These are phyloP conservation scores for Okapia johnstoni DNA, from an alignment of 2,113 vertebrate species.

Conservation along the genomic window DNA sequence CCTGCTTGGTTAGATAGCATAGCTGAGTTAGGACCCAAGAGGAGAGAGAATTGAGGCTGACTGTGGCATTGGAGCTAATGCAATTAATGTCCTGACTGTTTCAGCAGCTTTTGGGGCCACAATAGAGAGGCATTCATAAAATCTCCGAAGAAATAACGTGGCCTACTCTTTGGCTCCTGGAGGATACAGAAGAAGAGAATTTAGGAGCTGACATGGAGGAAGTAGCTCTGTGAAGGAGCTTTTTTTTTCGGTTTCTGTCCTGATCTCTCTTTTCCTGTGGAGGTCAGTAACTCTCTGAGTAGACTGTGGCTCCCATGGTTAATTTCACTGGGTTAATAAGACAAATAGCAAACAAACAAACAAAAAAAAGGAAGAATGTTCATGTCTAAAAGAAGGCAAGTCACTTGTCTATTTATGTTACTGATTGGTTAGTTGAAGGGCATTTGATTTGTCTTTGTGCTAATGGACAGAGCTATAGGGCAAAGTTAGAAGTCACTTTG, in stretches of 20 bases:
- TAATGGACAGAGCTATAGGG: background rate
- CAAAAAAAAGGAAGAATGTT: background rate
- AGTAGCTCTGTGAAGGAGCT: background rate
- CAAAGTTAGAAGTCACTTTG: background rate
- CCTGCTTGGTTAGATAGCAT: background rate
- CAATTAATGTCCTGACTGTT: background rate
- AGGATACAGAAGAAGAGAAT: background rate
- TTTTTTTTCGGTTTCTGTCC: background rate
- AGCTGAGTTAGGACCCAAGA: background rate
- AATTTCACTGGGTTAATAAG: background rate
- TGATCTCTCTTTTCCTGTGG: background rate
- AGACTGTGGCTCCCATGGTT: background rate
- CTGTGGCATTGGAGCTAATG: background rate
- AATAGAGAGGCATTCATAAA: background rate
- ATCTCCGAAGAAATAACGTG: rapidly evolving
- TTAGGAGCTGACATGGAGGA: background rate
- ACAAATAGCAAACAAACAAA: background rate
- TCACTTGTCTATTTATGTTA: background rate
- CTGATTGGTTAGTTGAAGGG: background rate
- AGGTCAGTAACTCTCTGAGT: background rate
- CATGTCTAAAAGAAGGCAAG: background rate
- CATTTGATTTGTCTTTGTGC: background rate
- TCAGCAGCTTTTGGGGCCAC: background rate
- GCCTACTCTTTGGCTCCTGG: background rate
- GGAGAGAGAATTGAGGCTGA: background rate